These are phyloP conservation scores for Drosophila ficusphila DNA, from an alignment of 1,140 invertebrate genomes.

Conservation along the genomic window DNA sequence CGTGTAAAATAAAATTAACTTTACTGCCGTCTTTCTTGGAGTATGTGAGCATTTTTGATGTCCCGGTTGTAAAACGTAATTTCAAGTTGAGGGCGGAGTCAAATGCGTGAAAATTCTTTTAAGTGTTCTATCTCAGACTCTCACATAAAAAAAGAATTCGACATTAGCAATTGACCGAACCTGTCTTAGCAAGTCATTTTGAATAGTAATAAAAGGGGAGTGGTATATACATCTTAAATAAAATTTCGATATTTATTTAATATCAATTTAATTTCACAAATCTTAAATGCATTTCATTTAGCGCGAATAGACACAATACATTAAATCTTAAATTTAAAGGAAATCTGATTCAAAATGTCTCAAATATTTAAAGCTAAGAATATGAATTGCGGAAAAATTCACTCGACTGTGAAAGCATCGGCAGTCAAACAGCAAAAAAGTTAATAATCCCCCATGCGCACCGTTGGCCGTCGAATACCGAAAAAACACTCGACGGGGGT, in stretches of 20 bases:
- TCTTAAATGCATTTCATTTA: too few species aligned
- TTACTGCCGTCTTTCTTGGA: slow-evolving; percentile 28
- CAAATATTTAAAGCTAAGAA: not conserved
- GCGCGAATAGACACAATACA: too few species aligned
- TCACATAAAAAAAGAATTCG: not conserved
- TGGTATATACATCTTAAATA: too few species aligned
- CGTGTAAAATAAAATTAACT: slow-evolving; percentile 42
- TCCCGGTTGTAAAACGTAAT: slow-evolving; percentile 25
- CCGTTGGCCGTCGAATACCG: not conserved
- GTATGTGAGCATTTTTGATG: slow-evolving; percentile 48
- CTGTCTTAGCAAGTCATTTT: not conserved
- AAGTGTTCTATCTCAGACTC: not conserved
- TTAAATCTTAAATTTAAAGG: too few species aligned
- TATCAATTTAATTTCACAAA: too few species aligned
- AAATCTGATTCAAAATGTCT: not conserved
- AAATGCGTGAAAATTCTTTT: slow-evolving; percentile 35
- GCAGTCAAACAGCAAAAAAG: slow-evolving; percentile 19
- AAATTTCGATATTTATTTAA: too few species aligned
- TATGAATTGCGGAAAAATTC: too few species aligned
- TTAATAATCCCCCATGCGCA: slow-evolving; percentile 34
- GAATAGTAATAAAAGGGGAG: too few species aligned
- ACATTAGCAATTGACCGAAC: not conserved
- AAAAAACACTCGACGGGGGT: slow-evolving; percentile 4
- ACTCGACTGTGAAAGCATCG: not conserved
- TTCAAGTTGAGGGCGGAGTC: slow-evolving; percentile 13